These are phyloP conservation scores for Macrosiphum euphorbiae DNA, from an alignment of 2,888 invertebrate genomes.

Conservation along the genomic window DNA sequence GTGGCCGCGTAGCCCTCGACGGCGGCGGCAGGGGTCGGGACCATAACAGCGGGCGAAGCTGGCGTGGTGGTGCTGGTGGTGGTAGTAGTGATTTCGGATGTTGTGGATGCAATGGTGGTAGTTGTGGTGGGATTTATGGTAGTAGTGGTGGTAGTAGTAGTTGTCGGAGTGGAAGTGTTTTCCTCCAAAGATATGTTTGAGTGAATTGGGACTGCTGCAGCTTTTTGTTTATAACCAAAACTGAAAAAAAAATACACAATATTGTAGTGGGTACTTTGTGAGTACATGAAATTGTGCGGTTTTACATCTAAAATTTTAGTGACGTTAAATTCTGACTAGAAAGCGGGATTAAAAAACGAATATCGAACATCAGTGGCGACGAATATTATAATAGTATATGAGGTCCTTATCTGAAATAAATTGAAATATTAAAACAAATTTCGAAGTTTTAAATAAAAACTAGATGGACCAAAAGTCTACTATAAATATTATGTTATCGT, in stretches of 20 bases:
- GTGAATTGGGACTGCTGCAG: constrained; percentile 10
- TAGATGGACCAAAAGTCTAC: neutral
- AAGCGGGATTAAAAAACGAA: neutral
- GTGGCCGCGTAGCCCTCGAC: neutral
- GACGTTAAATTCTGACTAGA: neutral
- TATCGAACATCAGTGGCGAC: neutral
- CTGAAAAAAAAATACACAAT: constrained; percentile 31
- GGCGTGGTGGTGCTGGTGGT: neutral
- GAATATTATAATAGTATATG: neutral
- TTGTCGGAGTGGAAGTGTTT: constrained; percentile 14
- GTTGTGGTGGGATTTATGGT: neutral
- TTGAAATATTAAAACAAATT: neutral
- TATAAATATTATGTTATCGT: neutral
- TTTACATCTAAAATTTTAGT: neutral
- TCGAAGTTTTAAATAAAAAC: neutral
- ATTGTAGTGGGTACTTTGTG: neutral
- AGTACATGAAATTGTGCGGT: neutral
- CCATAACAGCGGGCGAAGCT: neutral
- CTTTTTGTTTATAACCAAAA: constrained; percentile 57
- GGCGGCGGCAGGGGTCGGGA: neutral
- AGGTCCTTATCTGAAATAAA: neutral
- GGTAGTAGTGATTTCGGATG: neutral
- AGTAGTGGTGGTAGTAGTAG: neutral
- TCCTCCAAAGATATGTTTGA: constrained; percentile 19
- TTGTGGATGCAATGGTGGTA: neutral